These are phyloP conservation scores for Stenopsyche tienmushanensis DNA, from an alignment of 1,140 invertebrate species.

Conservation along the genomic window DNA sequence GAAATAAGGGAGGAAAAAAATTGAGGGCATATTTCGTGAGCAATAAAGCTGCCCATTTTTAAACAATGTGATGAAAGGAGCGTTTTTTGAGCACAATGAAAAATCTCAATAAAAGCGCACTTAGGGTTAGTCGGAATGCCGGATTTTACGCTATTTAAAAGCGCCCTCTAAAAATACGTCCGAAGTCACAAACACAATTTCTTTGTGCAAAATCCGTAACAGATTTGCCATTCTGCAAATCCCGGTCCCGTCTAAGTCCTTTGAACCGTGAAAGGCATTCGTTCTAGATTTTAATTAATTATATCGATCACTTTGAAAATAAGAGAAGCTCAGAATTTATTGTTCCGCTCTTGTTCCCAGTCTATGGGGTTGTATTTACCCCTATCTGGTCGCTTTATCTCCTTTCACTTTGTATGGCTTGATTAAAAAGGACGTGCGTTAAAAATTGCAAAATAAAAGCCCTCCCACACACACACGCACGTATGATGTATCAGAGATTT, in stretches of 20 bases:
- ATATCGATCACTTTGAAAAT: constrained; percentile 39
- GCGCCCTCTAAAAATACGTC: background rate
- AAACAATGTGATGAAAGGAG: constrained; percentile 18
- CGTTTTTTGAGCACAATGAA: constrained; percentile 1
- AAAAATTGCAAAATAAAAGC: background rate
- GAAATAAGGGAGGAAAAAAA: no score
- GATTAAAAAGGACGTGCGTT: background rate
- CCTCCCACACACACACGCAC: background rate
- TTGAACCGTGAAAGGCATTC: constrained; percentile 35
- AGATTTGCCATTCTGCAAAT: constrained; percentile 36
- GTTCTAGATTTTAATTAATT: constrained; percentile 37
- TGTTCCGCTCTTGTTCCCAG: constrained; percentile 21
- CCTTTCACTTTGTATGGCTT: constrained; percentile 17
- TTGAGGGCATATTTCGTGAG: background rate
- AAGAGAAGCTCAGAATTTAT: constrained; percentile 33
- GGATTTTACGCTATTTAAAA: constrained; percentile 17
- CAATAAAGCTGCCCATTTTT: background rate
- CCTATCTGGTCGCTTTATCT: constrained; percentile 25
- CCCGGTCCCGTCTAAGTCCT: constrained; percentile 23
- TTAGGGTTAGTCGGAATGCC: constrained; percentile 6
- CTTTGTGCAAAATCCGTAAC: constrained; percentile 28
- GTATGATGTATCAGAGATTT: no score
- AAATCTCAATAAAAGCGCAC: constrained; percentile 14
- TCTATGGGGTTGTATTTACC: constrained; percentile 26
- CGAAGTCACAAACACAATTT: constrained; percentile 26